Evolutionary conservation across 2,888 invertebrate genomes (phyloP), one percentile per base, ranked within the genome.

Genomic region (Hanleya hanleyi): DNA sequence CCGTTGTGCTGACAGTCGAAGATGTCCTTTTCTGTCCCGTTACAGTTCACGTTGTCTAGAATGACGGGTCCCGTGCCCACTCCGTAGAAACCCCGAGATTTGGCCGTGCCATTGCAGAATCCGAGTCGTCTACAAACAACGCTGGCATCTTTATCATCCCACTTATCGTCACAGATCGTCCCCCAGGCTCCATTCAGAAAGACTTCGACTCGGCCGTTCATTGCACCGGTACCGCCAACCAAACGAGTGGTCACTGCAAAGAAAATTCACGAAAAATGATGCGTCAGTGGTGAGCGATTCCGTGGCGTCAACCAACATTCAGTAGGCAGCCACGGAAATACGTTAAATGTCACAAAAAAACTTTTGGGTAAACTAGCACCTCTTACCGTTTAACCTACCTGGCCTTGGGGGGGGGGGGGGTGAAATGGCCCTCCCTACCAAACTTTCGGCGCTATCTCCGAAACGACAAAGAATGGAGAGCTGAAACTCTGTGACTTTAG

Each of bases 11-110:
- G 61, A 29, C 95, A 95, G 26, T 92, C 90, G 69, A 92, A 92
- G 26, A 95, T 79, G 67, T 90, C 73, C 3, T 18, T 66, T 73
- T 88, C 87, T 26, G 94, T 94, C 22, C 95, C 95, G 18, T 85
- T 84, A 83, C 95, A 95, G 70, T 92, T 36, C 18, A 86, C 72
- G 7, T 80, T 77, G 57, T 84, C 83, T 65, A 86, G 62, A 77
- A 81, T 83, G 12, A 81, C 72, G 29, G 69, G 73, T 29, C 81
- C 81, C n/a, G 22, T 61, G 4, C 61, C 61, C 18, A 29, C 18
- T n/a, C 61, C 61, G 12, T 33, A 61, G 32, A 5, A 29, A 15
- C 61, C 61, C 15, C 61, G 32, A 18, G 61, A 61, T 18, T 6
- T 33, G 3, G 61, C 61, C 18, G 47, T 47, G 7, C 47, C 47